Conservation (phyloP, 2,113 vertebrate genomes). For the Tachysurus fulvidraco region DNA sequence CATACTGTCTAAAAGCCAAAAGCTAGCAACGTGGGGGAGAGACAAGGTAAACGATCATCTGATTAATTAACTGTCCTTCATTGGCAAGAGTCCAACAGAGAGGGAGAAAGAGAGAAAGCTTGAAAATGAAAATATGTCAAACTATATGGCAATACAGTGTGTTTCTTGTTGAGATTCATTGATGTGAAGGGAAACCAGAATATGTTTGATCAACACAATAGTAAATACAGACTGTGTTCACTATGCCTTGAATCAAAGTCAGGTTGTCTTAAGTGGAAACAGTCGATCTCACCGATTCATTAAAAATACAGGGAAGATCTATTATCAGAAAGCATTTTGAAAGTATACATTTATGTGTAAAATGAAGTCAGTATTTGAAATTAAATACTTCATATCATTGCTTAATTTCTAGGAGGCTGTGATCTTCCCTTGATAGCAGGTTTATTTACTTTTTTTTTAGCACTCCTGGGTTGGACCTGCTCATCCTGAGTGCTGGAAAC, state of each 20-base stretch:
- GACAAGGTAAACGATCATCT: constrained; percentile 40
- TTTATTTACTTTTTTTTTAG: not conserved
- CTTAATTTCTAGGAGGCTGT: no score
- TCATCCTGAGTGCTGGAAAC: constrained; percentile 59
- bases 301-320: not conserved
- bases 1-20: constrained; percentile 63
- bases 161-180: constrained; percentile 50
- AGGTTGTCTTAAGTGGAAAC: constrained; percentile 49
- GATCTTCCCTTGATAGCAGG: not conserved
- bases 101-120: constrained; percentile 22
- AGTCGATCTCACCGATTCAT: constrained; percentile 33
- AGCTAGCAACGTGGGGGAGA: constrained; percentile 44
- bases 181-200: constrained; percentile 44
- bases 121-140: constrained; percentile 42
- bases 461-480: constrained; percentile 47
- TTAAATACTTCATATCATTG: not conserved
- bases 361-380: constrained; percentile 7
- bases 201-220: constrained; percentile 41
- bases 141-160: constrained; percentile 36
- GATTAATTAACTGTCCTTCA: constrained; percentile 39
- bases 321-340: constrained; percentile 4
- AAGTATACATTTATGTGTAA: not conserved
- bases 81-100: constrained; percentile 18
- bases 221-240: constrained; percentile 32
- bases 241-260: constrained; percentile 38